Conservation (phyloP, 2,888 invertebrate species). For the Neoitamus cyanurus region DNA sequence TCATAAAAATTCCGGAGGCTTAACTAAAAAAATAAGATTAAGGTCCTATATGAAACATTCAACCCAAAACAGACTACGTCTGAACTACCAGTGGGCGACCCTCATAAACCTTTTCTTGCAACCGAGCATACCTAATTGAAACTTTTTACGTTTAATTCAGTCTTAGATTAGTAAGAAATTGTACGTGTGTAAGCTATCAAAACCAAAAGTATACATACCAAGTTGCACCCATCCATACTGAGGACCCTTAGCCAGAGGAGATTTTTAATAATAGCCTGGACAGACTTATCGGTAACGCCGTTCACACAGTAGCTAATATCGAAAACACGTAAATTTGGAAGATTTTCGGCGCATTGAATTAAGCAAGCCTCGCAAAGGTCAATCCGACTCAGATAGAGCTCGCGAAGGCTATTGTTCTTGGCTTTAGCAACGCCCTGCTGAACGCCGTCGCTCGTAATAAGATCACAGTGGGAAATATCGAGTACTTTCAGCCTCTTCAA, state of each 20-base stretch:
- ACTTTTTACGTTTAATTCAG: too few species aligned
- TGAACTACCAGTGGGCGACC: too few species aligned
- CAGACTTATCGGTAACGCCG: conserved; percentile 76
- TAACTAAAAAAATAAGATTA: too few species aligned
- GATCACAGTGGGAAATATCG: conserved; percentile 75
- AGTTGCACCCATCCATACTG: conserved; percentile 75
- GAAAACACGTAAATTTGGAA: conserved; percentile 71
- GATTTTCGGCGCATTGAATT: conserved; percentile 70
- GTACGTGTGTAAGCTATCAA: too few species aligned
- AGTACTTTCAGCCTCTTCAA: conserved; percentile 70
- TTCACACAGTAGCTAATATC: conserved; percentile 77
- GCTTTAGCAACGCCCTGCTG: conserved; percentile 71
- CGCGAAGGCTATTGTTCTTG: conserved; percentile 68
- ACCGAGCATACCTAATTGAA: too few species aligned
- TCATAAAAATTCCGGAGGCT: too few species aligned
- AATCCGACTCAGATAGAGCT: conserved; percentile 71
- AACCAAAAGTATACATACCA: conserved; percentile 67
- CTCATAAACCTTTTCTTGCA: too few species aligned
- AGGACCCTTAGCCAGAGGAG: conserved; percentile 71
- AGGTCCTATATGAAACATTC: too few species aligned
- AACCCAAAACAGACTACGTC: too few species aligned
- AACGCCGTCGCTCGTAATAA: conserved; percentile 73
- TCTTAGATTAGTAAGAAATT: too few species aligned
- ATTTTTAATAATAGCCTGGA: conserved; percentile 76
- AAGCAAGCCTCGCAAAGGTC: conserved; percentile 74